Evolutionary conservation across 2,113 vertebrate genomes (phyloP), one percentile per base, ranked within the genome.

Genomic region (Cairina moschata): DNA sequence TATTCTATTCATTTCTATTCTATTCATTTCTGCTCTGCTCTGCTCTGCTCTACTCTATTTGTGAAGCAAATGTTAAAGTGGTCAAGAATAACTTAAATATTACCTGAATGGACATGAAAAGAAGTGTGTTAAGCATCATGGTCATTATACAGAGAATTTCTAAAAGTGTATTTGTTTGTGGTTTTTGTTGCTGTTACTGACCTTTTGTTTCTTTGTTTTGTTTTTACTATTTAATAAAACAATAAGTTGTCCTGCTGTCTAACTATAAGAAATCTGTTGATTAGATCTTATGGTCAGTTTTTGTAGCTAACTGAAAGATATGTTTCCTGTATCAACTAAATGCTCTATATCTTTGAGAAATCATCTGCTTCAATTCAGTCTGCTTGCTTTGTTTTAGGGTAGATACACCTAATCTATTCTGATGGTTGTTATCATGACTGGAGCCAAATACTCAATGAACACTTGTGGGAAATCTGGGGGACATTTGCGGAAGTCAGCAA

Each of bases 391-490:
- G 28, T 82, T 91, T 94, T 78, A 90, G 12, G 22, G 50, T 9
- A 83, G 22, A 58, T 36, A 44, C 23, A 95, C 68, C 32, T 91
- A 95, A 96, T 91, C 28, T 32, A 62, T 88, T 91, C 34, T 69
- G 26, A 46, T 44, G 26, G 3, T 66, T 85, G 17, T 92, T 80
- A 91, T 66, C 73, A 81, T 60, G 11, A 74, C 65, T 52, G 77
- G 29, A 93, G 34, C 1, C 28, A 67, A 87, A 87, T 55, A 28
- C 4, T 74, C 31, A 58, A 3, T 42, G 16, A 77, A 3, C 9
- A 38, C 2, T 22, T 74, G n/a, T 76, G 17, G 21, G 31, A 94
- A 94, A 90, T 38, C 46, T 63, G 66, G 36, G 23, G 6, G 54
- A 69, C 29, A 17, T 71, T 69, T 82, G 20, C 32, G 83, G 42